These are phyloP conservation scores for Aphodius granarius DNA, from an alignment of 2,888 invertebrate species.

Conservation along the genomic window DNA sequence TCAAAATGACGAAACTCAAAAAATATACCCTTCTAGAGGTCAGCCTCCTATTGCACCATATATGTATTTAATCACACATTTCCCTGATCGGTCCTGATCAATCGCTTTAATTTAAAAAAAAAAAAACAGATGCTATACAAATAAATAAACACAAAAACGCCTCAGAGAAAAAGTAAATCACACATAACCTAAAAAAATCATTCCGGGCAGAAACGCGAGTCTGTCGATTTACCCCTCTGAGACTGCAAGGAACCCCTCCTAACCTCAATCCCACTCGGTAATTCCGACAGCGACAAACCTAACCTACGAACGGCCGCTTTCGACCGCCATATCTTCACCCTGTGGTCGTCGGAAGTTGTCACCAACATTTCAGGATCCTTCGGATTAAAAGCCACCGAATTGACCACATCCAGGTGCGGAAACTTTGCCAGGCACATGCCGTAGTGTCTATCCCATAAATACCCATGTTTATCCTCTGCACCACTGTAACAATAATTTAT, in stretches of 20 bases:
- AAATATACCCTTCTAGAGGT: background rate
- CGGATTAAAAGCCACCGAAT: constrained; percentile 84
- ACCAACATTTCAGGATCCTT: constrained; percentile 78
- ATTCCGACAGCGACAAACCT: constrained; percentile 51
- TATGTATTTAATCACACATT: background rate
- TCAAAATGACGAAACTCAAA: background rate
- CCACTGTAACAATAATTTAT: constrained; percentile 60
- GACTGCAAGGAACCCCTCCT: background rate
- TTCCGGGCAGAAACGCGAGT: background rate
- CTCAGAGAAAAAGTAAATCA: background rate
- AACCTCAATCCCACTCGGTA: constrained; percentile 54
- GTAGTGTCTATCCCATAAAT: constrained; percentile 84
- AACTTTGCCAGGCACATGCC: constrained; percentile 75
- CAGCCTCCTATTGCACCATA: background rate
- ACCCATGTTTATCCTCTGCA: constrained; percentile 81
- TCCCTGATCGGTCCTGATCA: background rate
- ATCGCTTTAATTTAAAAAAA: background rate
- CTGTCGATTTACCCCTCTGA: background rate
- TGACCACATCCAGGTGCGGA: constrained; percentile 79
- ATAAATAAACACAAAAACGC: background rate
- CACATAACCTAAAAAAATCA: background rate
- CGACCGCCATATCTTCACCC: constrained; percentile 67
- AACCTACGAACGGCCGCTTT: constrained; percentile 55
- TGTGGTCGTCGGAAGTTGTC: constrained; percentile 80
- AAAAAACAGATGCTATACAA: background rate